A percentile compares a stretch with the other conserved stretches of the same genome.
These are phyloP conservation scores for Limenitis camilla DNA, from an alignment of 2,888 invertebrate species.

Conservation along the genomic window DNA sequence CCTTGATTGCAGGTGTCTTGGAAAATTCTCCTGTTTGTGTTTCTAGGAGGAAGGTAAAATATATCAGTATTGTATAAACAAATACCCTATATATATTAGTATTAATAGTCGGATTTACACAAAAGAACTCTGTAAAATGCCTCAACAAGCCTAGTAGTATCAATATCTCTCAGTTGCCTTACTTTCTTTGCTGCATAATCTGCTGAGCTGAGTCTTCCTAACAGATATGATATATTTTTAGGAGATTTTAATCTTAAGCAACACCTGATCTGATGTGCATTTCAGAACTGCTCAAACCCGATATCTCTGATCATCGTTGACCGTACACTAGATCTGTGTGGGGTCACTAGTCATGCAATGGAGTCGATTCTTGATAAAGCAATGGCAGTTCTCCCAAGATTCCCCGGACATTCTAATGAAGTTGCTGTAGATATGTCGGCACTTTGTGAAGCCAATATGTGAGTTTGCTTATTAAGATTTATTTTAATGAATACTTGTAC, in stretches of 20 bases:
- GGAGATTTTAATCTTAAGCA: too few species aligned
- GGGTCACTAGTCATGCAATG: conserved; percentile 74
- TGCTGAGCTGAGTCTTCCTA: too few species aligned
- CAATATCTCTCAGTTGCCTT: too few species aligned
- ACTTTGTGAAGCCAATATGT: conserved; percentile 70
- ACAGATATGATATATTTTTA: too few species aligned
- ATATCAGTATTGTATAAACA: not conserved
- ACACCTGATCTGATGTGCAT: too few species aligned
- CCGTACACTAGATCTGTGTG: conserved; percentile 78
- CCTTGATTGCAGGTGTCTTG: conserved; percentile 74
- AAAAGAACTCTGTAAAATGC: too few species aligned
- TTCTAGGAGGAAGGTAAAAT: conserved; percentile 73
- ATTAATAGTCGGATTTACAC: too few species aligned
- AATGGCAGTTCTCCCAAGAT: conserved; percentile 73
- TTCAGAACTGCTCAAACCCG: conserved; percentile 61
- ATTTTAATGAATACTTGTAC: not conserved
- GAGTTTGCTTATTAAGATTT: conserved; percentile 29
- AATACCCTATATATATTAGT: too few species aligned
- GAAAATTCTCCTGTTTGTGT: conserved; percentile 73
- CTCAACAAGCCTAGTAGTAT: too few species aligned
- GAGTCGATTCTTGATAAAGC: conserved; percentile 78
- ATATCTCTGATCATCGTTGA: conserved; percentile 77
- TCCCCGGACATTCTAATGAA: conserved; percentile 78
- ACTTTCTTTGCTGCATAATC: too few species aligned
- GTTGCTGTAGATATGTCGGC: conserved; percentile 79